Conservation (phyloP, 2,797 vertebrate species). For the Hoplostethus mediterraneus region DNA sequence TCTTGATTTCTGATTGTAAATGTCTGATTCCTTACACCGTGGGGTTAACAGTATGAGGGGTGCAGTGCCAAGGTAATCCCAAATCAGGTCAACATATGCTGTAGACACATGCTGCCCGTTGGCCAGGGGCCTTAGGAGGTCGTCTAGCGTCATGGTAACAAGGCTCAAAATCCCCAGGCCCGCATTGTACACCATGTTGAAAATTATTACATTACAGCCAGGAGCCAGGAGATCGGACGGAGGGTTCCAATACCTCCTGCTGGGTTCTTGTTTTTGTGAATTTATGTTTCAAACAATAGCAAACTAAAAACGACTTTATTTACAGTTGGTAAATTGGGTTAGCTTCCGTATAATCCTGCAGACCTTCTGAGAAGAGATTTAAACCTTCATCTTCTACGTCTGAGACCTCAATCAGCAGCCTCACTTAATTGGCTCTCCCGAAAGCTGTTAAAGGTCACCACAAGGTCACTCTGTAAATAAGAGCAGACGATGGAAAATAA, state of each 20-base stretch:
- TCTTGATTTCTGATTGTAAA: slow-evolving; percentile 1
- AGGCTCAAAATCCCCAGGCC: slow-evolving; percentile 29
- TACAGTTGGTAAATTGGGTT: not conserved
- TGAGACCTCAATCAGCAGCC: slow-evolving; percentile 28
- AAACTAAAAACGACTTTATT: not conserved
- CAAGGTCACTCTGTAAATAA: slow-evolving; percentile 40
- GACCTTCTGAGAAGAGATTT: slow-evolving; percentile 22
- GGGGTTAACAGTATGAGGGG: no score
- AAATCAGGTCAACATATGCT: slow-evolving; percentile 17
- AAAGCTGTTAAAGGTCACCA: slow-evolving; percentile 35
- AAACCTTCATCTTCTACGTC: slow-evolving; percentile 4
- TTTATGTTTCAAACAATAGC: not conserved
- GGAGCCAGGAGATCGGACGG: no score
- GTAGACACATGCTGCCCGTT: slow-evolving; percentile 24
- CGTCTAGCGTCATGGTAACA: slow-evolving; percentile 69
- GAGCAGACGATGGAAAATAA: slow-evolving; percentile 46
- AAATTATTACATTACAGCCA: not conserved
- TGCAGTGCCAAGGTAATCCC: not conserved
- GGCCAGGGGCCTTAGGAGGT: slow-evolving; percentile 31
- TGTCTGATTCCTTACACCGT: no score
- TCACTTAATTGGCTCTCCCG: slow-evolving; percentile 38
- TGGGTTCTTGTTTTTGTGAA: no score
- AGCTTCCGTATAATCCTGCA: not conserved
- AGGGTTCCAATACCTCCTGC: no score
- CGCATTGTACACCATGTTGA: slow-evolving; percentile 1